Conservation (phyloP, 2,113 vertebrate species). For the Equus quagga region DNA sequence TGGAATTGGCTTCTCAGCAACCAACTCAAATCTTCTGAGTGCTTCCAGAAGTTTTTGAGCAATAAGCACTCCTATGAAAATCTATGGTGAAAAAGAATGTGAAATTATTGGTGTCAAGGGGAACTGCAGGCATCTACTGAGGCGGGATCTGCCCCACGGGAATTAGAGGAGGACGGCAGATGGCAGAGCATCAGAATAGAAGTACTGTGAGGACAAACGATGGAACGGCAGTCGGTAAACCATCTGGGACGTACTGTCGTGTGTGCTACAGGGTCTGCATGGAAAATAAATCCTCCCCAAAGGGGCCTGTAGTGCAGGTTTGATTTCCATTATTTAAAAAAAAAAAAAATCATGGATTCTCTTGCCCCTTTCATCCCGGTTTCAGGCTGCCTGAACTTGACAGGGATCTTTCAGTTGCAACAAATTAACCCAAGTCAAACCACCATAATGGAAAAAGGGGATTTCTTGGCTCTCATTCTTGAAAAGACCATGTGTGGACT, state of each 20-base stretch:
- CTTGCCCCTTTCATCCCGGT: background rate
- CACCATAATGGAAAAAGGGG: background rate
- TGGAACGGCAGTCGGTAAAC: background rate
- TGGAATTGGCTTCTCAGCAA: background rate
- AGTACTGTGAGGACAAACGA: background rate
- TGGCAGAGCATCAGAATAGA: background rate
- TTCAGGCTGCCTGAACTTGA: background rate
- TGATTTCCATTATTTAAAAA: background rate
- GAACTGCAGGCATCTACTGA: background rate
- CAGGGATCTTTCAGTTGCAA: background rate
- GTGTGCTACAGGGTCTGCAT: background rate
- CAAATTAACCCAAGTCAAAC: background rate
- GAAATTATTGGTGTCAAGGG: background rate
- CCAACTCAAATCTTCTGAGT: background rate
- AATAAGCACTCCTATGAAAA: slow-evolving; percentile 8
- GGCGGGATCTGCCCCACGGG: background rate
- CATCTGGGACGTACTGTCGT: background rate
- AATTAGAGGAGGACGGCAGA: background rate
- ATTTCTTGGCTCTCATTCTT: background rate
- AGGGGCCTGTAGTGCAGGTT: background rate
- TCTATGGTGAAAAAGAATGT: background rate
- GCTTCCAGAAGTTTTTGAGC: background rate
- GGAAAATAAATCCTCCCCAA: background rate
- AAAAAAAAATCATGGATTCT: background rate
- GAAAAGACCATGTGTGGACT: background rate